Conservation (phyloP, 2,888 invertebrate genomes). For the Palloptera scutellata region DNA sequence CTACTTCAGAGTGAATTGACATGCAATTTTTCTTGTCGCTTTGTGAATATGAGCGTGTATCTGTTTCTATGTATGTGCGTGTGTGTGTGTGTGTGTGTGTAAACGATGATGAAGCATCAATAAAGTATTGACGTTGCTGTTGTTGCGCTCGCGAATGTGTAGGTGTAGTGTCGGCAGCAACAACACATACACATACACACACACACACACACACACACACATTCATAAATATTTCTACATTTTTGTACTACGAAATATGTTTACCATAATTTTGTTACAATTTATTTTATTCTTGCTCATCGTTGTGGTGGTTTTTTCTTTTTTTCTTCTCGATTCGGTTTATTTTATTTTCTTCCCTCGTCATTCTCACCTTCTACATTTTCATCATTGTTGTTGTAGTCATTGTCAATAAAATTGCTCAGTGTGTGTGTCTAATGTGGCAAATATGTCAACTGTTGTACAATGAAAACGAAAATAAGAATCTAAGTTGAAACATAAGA, state of each 20-base stretch:
- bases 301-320: not conserved
- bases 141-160: no score
- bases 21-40: no score
- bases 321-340: conserved; percentile 2
- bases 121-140: no score
- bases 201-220: no score
- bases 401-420: conserved; percentile 27
- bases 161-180: no score
- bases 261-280: conserved; percentile 17
- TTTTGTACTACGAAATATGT: conserved; percentile 1
- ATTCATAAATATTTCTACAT: no score
- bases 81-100: no score
- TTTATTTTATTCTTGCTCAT: not conserved
- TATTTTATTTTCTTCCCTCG: conserved; percentile 6
- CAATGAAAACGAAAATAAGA: conserved; percentile 17
- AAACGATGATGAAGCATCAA: no score
- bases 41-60: no score
- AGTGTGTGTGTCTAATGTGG: conserved; percentile 32
- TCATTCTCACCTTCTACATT: not conserved
- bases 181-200: no score
- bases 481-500: conserved; percentile 1
- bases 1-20: not conserved
- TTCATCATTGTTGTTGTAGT: conserved; percentile 17
- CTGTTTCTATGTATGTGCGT: no score
- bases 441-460: conserved; percentile 32